These are phyloP conservation scores for Neolamprologus sp. DNA, from an alignment of 2,113 vertebrate species.

Conservation along the genomic window DNA sequence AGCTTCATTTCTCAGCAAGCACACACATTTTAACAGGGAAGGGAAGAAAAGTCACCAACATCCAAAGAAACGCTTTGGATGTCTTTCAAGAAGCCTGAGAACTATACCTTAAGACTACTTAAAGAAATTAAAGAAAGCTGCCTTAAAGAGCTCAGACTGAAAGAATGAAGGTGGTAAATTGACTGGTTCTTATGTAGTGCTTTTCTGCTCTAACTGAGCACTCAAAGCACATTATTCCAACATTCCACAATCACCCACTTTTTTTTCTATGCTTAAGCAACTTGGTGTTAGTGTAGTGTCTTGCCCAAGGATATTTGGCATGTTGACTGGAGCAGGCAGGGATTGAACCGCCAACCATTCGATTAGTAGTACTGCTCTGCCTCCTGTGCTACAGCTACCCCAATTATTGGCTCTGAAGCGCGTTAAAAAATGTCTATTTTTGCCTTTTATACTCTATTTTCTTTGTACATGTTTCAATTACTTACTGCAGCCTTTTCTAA, in stretches of 20 bases:
- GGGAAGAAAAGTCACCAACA: background rate
- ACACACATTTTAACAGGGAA: background rate
- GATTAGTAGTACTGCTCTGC: background rate
- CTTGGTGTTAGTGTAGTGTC: background rate
- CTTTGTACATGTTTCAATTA: background rate
- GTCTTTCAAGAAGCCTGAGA: background rate
- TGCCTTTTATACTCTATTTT: background rate
- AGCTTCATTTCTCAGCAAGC: background rate
- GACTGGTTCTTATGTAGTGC: background rate
- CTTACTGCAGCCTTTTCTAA: background rate
- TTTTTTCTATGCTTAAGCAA: background rate
- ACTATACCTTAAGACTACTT: background rate
- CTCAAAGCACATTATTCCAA: background rate
- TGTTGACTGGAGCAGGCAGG: background rate
- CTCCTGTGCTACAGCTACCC: background rate
- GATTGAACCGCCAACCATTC: background rate
- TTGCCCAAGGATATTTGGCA: background rate
- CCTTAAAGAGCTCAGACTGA: background rate
- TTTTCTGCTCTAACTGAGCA: background rate
- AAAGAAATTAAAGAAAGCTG: background rate
- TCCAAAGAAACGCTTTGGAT: background rate
- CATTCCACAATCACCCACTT: background rate
- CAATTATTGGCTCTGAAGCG: background rate
- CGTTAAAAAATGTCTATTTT: fast-evolving
- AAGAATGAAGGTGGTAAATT: background rate